phyloP scores from a whole-genome alignment of 2,888 invertebrate species.

The Eutolmus rufibarbis region DNA sequence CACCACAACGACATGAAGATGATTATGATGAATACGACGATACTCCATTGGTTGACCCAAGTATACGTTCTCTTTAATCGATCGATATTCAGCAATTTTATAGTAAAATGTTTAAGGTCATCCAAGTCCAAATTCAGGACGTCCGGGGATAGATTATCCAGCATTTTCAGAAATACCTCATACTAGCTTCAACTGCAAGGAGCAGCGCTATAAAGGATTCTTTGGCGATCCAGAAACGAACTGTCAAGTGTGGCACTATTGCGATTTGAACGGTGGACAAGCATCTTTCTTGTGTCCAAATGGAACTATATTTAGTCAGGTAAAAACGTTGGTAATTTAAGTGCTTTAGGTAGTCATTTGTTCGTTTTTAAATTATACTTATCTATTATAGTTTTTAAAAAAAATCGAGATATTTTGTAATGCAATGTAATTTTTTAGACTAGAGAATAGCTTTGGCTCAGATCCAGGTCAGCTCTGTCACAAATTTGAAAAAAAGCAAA shows the following conservation, averaged over 20 bases:
- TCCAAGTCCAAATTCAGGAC: constrained; percentile 66
- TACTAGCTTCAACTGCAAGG: constrained; percentile 81
- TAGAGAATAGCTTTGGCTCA: no score
- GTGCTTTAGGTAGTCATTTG: no score
- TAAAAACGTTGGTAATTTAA: constrained; percentile 43
- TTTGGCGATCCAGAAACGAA: constrained; percentile 87
- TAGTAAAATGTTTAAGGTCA: constrained; percentile 50
- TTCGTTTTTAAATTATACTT: no score
- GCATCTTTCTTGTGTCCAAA: constrained; percentile 90
- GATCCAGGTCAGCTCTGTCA: not conserved
- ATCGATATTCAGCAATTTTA: not conserved
- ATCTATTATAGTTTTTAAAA: no score
- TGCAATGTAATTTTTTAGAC: no score
- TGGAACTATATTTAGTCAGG: constrained; percentile 88
- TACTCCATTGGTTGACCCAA: constrained; percentile 50
- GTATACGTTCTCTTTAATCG: not conserved
- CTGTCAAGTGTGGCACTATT: constrained; percentile 94
- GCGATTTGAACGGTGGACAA: constrained; percentile 88
- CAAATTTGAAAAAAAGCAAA: no score
- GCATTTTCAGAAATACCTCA: constrained; percentile 76
- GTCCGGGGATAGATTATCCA: constrained; percentile 82
- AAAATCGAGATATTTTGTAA: no score
- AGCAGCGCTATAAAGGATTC: constrained; percentile 88
- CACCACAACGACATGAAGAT: constrained; percentile 58
- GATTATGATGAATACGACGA: constrained; percentile 54